A percentile compares a stretch with the other conserved stretches of the same genome.
phyloP scores from a whole-genome alignment of 2,888 invertebrate genomes.

The Pheosia tremula region DNA sequence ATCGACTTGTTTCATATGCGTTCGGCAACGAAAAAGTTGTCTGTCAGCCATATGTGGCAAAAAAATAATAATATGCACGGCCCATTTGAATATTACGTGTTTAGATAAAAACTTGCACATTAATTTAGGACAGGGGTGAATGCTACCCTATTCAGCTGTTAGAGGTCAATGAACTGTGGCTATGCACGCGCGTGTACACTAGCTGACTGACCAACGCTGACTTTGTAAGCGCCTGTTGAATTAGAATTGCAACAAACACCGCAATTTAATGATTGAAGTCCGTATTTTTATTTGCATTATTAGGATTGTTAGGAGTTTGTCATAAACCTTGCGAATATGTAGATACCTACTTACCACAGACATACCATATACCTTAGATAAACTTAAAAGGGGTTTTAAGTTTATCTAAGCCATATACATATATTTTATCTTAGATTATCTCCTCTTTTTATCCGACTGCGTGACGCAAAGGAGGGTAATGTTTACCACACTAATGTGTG shows the following conservation, averaged over 20 bases:
- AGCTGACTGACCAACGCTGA: conserved; percentile 8
- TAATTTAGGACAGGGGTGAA: conserved; percentile 47
- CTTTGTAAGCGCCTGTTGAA: conserved; percentile 29
- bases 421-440: no score
- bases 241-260: conserved; percentile 23
- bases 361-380: no score
- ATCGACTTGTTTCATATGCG: no score
- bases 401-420: no score
- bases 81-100: conserved; percentile 29
- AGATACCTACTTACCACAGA: no score
- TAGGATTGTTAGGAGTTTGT: neutral
- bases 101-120: conserved; percentile 36
- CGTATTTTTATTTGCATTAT: neutral
- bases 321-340: no score
- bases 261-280: neutral
- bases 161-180: conserved; percentile 42
- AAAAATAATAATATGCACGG: conserved; percentile 26
- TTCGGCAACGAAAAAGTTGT: no score
- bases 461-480: no score
- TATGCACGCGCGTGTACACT: conserved; percentile 17
- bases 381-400: no score
- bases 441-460: no score
- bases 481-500: no score
- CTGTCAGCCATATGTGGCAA: conserved; percentile 4
- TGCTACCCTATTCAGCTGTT: conserved; percentile 45